phyloP scores from a whole-genome alignment of 1,140 invertebrate genomes.

The Acyrthosiphon pisum region DNA sequence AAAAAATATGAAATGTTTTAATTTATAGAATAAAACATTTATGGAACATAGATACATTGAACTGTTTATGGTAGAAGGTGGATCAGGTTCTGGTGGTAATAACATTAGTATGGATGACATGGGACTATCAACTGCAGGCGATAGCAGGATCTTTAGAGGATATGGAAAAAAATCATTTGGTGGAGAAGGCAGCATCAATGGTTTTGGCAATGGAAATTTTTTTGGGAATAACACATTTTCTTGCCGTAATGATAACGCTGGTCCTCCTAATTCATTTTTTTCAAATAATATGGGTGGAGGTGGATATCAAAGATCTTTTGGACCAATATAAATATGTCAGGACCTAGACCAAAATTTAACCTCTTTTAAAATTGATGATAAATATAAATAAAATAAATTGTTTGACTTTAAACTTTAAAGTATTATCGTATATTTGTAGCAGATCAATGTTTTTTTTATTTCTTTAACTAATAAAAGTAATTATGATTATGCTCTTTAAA shows the following conservation, averaged over 20 bases:
- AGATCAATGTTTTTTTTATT: neutral
- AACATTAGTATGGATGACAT: constrained; percentile 61
- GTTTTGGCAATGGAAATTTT: constrained; percentile 55
- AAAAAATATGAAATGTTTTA: constrained; percentile 32
- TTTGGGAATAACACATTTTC: constrained; percentile 55
- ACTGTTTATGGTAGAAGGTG: constrained; percentile 72
- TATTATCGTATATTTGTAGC: constrained; percentile 11
- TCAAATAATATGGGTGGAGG: constrained; percentile 50
- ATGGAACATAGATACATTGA: constrained; percentile 93
- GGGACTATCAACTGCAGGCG: constrained; percentile 57
- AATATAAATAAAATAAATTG: constrained; percentile 4
- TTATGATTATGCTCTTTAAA: neutral
- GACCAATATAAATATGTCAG: constrained; percentile 48
- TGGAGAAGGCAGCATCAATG: constrained; percentile 56
- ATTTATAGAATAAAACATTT: constrained; percentile 76
- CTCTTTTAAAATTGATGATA: constrained; percentile 35
- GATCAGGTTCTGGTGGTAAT: constrained; percentile 63
- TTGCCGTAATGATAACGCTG: constrained; percentile 38
- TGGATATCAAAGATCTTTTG: constrained; percentile 44
- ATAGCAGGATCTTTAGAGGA: constrained; percentile 60
- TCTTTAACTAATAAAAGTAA: neutral
- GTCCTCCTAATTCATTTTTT: constrained; percentile 53
- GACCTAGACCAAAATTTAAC: constrained; percentile 46
- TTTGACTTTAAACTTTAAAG: constrained; percentile 37
- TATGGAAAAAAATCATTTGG: constrained; percentile 60